Base-by-base conservation (phyloP, 2,113 vertebrate species). In the Lagenorhynchus albirostris region DNA sequence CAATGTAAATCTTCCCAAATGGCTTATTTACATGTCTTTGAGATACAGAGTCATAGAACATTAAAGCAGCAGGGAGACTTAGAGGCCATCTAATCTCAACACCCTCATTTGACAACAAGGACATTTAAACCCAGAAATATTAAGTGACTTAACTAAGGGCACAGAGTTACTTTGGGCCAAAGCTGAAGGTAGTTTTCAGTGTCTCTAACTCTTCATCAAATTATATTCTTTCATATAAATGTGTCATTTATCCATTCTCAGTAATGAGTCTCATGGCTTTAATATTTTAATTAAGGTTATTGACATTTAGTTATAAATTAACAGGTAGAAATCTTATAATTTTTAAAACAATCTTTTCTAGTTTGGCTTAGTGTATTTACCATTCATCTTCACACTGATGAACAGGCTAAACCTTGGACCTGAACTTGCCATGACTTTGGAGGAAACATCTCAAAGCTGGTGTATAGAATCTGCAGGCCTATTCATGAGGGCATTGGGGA, bases 11-110 rank as follows among this genome's bases (percentile, higher is more conserved):
- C 98, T 91, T 67, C 41, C 79, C 93, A 94, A 96, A 90, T 90
- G 93, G 62, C 71, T 97, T 98, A 98, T 98, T 98, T 98, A 95
- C 93, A 94, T 97, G 93, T 47, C 79, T 97, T 96, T 97, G 89
- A 97, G 96, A 96, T 96, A 83, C 1, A 91, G 71, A 80, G 38
- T 96, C 77, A 94, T 44, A 95, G 91, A 96, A 71, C 80, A 97
- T 96, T 97, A 96, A 80, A 96, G 18, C 15, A 7, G 41, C 65
- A 68, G 44, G 83, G 23, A n/a, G 33, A 36, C 4, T 71, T 41
- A 15, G 9, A 96, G 84, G 92, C 60, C 50, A 91, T 71, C 74
- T 96, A 96, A 97, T 97, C 80, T 60, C 81, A 96, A 71, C n/a
- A 60, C 38, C 38, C 36, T 89, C 38, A 41, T 94, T 91, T 97